These are phyloP conservation scores for Pantherophis guttatus DNA, from an alignment of 2,113 vertebrate genomes.

Conservation along the genomic window DNA sequence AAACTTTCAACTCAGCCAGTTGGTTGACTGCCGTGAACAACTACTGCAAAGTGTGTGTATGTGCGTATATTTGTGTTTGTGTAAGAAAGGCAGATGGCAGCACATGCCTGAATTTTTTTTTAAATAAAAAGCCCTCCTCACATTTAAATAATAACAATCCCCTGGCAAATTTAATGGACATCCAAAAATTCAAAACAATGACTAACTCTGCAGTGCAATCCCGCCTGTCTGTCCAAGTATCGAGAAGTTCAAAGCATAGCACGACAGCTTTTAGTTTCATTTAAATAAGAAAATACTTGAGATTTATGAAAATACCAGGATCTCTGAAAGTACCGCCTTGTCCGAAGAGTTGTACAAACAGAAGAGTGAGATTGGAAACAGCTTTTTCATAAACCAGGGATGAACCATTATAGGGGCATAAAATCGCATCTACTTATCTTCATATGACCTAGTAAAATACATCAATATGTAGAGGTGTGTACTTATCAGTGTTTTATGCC, in stretches of 20 bases:
- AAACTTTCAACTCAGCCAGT: conserved; percentile 15
- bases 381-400: background rate
- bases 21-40: conserved; percentile 43
- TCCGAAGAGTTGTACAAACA: background rate
- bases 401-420: background rate
- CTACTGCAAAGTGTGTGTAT: background rate
- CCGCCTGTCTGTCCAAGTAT: background rate
- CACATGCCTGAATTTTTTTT: background rate
- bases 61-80: background rate
- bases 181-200: background rate
- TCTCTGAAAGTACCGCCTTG: background rate
- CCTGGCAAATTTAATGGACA: background rate
- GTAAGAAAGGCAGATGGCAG: background rate
- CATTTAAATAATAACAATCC: background rate
- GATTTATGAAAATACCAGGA: background rate
- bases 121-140: background rate
- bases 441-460: background rate
- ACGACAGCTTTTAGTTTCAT: background rate
- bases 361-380: background rate
- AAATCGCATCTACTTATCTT: background rate
- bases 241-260: background rate
- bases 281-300: background rate
- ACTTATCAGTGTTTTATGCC: background rate
- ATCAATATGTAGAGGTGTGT: background rate
- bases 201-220: background rate